Base-by-base conservation (phyloP, 2,888 invertebrate species). In the Panorpa germanica region DNA sequence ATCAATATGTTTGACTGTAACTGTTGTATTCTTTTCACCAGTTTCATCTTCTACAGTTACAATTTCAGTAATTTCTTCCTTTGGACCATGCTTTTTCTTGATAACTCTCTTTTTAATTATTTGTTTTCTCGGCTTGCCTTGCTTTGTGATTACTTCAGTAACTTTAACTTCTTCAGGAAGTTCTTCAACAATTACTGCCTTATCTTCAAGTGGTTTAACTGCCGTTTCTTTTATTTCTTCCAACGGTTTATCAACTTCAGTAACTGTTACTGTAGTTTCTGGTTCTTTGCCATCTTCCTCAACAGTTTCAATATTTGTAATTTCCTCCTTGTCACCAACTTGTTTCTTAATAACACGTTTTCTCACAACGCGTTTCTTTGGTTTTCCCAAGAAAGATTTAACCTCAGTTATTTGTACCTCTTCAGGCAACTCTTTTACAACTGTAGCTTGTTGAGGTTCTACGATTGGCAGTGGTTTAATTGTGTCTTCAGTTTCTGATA, bases 391-490 rank as follows among this genome's bases (percentile, higher is more conserved):
- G 32, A 46, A 38, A n/a, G 44, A 43, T 4, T 48, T 47, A 3
- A 57, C 51, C 43, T 59, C 57, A 2, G 52, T 50, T 4, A 57
- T 40, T 29, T 51, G n/a, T 22, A 33, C 29, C 9, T 28, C 26
- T 13, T 19, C 27, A 28, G 33, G 30, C n/a, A 25, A 9, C 18
- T 38, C 39, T 14, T 37, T 38, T 11, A 37, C 34, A 16, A 24
- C 34, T 19, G 8, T 37, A 14, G 16, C n/a, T n/a, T n/a, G n/a
- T n/a, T n/a, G n/a, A n/a, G n/a, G n/a, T n/a, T n/a, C n/a, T n/a
- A n/a, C n/a, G n/a, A n/a, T n/a, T n/a, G n/a, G n/a, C n/a, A n/a
- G n/a, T n/a, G n/a, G n/a, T n/a, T n/a, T n/a, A n/a, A n/a, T n/a
- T n/a, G n/a, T n/a, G n/a, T n/a, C n/a, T n/a, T n/a, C n/a, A n/a